A percentile compares a stretch with the other conserved stretches of the same genome.
Evolutionary conservation across 2,113 vertebrate genomes (phyloP).

Genomic region (Micronycteris hirsuta): DNA sequence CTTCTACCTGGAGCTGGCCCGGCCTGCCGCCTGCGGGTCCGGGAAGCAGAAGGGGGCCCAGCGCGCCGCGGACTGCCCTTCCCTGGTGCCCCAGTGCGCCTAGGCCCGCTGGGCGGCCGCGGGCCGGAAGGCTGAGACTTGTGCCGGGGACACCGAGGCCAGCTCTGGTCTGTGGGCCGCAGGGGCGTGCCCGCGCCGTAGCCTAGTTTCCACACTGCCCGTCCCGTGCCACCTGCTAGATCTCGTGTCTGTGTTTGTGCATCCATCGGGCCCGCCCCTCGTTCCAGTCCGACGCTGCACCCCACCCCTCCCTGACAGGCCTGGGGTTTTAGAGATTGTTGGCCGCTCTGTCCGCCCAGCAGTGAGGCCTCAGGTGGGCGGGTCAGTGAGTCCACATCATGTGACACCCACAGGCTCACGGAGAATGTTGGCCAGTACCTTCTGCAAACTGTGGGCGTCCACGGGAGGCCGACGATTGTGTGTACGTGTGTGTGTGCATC

Average conservation of each 20-base stretch:
- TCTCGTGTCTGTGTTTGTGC: background rate
- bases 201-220: constrained; percentile 37
- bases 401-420: background rate
- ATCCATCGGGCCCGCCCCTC: background rate
- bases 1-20: constrained; percentile 88
- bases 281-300: background rate
- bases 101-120: constrained; percentile 24
- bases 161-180: constrained; percentile 32
- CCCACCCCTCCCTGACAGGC: background rate
- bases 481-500: background rate
- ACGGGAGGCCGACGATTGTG: background rate
- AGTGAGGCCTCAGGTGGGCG: background rate
- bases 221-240: constrained; percentile 23
- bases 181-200: constrained; percentile 15
- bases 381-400: background rate
- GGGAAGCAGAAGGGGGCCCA: constrained; percentile 76
- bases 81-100: constrained; percentile 75
- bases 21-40: constrained; percentile 37
- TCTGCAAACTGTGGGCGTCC: background rate
- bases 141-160: constrained; percentile 36
- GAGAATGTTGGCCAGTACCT: background rate
- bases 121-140: background rate
- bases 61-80: constrained; percentile 70
- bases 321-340: background rate
- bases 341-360: background rate